phyloP scores from a whole-genome alignment of 2,113 vertebrate genomes.

The Canis aureus region DNA sequence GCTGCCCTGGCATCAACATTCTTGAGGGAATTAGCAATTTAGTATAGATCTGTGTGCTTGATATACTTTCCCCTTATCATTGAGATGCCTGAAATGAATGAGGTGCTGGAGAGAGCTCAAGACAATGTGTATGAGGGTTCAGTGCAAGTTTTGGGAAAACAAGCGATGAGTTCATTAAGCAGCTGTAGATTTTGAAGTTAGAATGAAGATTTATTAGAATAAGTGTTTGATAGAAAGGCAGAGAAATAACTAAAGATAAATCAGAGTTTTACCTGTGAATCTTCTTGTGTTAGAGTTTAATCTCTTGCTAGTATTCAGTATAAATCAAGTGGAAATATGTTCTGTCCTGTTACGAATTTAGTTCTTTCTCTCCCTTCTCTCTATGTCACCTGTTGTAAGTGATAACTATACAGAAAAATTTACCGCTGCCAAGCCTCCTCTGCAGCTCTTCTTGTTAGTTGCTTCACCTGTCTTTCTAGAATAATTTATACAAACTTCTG shows the following conservation, averaged over 20 bases:
- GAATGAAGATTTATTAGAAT: neutral
- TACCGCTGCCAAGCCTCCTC: neutral
- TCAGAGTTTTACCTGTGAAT: neutral
- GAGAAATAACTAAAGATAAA: neutral
- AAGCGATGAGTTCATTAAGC: neutral
- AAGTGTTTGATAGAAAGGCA: neutral
- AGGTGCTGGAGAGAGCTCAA: neutral
- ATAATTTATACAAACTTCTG: neutral
- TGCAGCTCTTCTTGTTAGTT: neutral
- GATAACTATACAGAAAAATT: neutral
- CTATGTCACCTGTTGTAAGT: neutral
- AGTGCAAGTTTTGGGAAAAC: neutral
- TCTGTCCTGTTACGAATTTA: neutral
- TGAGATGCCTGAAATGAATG: neutral
- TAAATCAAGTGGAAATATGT: neutral
- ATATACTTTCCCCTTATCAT: neutral
- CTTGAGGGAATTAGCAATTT: neutral
- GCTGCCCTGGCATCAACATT: neutral
- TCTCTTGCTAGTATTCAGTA: neutral
- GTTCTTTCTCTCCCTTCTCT: neutral
- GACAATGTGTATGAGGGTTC: neutral
- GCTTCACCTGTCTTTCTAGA: conserved; percentile 10
- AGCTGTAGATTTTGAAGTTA: neutral
- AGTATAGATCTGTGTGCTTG: neutral
- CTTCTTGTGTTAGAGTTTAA: neutral